Evolutionary conservation across 2,888 invertebrate species (phyloP), one percentile per base, ranked within the genome.

Genomic region (Tholera decimalis): DNA sequence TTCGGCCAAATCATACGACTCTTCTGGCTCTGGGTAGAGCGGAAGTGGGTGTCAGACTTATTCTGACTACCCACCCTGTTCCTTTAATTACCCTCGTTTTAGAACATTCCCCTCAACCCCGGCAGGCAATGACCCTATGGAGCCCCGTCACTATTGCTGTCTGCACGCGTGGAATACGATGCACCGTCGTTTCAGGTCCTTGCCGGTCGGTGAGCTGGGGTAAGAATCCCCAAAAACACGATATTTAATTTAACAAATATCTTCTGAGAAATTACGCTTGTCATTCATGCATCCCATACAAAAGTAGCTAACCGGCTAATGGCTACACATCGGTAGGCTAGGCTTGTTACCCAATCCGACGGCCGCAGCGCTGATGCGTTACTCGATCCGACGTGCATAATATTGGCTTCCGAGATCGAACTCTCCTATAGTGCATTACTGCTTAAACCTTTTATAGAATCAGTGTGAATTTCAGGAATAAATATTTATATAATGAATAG

Each of bases 341-440:
- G 30, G 37, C 37, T 51, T 6, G 44, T 28, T 44, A 69, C 37
- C 24, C 43, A 63, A 62, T 51, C 22, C 57, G 54, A 55, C 41
- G 11, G 22, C 62, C 20, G 26, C 35, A 20, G 30, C 1, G 6
- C 18, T 50, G 33, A 26, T 55, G 37, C 22, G 54, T 62, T 57
- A 76, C 50, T n/a, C 37, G 41, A 69, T 50, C 46, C 46, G 55
- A 58, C 46, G n/a, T 55, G 30, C 57, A 58, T 58, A 49, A 26
- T 30, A 70, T 54, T 63, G 49, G 24, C 20, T 46, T 30, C 30
- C 22, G 4, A 41, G 22, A 9, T 20, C 33, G 4, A 22, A 22
- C 35, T 30, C n/a, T 24, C 41, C 8, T 35, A 13, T n/a, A 24
- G 6, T 44, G 24, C 41, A 49, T 47, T 28, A 22, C 33, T 1